phyloP scores from a whole-genome alignment of 1,140 invertebrate genomes.

The Euglossa dilemma region DNA sequence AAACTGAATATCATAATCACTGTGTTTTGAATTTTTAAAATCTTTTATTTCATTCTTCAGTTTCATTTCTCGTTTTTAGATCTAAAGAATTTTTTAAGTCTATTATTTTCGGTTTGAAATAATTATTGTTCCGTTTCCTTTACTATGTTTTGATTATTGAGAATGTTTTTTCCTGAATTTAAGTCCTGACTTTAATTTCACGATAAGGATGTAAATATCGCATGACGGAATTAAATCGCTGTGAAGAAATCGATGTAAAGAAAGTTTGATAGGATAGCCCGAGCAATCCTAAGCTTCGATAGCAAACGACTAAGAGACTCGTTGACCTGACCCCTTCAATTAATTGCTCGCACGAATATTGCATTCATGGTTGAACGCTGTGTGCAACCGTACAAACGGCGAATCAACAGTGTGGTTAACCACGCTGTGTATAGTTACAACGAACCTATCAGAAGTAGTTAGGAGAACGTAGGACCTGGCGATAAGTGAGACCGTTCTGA shows the following conservation, averaged over 20 bases:
- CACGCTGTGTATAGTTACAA: constrained; percentile 35
- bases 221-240: not conserved
- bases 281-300: not conserved
- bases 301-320: not conserved
- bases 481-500: constrained; percentile 5
- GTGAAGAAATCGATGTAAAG: no score
- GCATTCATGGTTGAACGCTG: constrained; percentile 1
- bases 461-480: constrained; percentile 17
- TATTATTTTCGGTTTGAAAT: no score
- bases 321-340: constrained; percentile 13
- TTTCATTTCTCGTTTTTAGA: no score
- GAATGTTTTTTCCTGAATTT: not conserved
- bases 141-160: not conserved
- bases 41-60: not conserved
- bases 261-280: no score
- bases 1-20: no score
- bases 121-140: no score
- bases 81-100: no score
- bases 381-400: constrained; percentile 20
- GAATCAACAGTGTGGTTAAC: constrained; percentile 48
- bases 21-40: not conserved
- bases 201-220: no score
- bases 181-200: no score
- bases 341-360: constrained; percentile 46
- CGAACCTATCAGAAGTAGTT: constrained; percentile 38